Percentiles rank a stretch among this genome's conserved stretches.
Conservation (phyloP, 2,797 vertebrate genomes). For the Urophycis tenuis region DNA sequence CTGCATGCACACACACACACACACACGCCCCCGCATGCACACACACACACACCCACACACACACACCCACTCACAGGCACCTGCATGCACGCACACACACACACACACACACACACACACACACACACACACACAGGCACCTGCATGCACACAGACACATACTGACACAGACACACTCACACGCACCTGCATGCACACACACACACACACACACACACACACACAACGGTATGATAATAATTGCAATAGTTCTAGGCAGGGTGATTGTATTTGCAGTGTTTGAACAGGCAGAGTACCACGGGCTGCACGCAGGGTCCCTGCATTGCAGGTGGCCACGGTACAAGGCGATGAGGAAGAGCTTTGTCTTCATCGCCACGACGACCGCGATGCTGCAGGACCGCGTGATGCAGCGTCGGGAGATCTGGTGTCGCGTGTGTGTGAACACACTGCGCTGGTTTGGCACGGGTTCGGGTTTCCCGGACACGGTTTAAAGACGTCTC, state of each 20-base stretch:
- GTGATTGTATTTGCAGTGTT: no score
- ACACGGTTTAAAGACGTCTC: background rate
- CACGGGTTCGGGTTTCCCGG: background rate
- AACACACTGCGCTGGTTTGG: background rate
- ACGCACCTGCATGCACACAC: no score
- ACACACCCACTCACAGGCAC: conserved; percentile 1
- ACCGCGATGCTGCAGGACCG: background rate
- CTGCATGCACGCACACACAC: background rate
- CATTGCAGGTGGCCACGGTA: background rate
- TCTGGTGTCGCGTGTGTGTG: no score
- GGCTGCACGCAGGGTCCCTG: background rate
- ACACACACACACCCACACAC: conserved; percentile 11
- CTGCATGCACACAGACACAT: background rate
- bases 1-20: background rate
- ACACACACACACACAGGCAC: background rate
- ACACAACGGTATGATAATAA: background rate
- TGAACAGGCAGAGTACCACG: no score
- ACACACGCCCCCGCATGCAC: background rate
- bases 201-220: background rate
- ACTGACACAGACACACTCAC: background rate
- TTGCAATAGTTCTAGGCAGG: no score
- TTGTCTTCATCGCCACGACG: no score
- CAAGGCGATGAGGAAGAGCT: background rate
- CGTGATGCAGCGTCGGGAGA: background rate
- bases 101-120: conserved; percentile 5